phyloP scores from a whole-genome alignment of 2,888 invertebrate genomes.

The Apodemia hepburni region DNA sequence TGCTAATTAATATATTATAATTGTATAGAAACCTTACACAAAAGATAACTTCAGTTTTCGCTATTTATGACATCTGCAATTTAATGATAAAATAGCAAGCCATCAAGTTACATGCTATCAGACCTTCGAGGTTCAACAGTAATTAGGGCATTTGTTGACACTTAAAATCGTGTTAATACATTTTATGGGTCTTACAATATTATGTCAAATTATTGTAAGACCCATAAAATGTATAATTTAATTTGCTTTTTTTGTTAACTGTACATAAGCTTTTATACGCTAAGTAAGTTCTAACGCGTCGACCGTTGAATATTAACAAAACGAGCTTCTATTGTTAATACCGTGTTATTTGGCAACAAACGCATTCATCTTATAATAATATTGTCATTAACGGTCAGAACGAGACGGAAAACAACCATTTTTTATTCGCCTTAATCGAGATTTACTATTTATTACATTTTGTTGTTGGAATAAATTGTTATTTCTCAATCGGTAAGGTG shows the following conservation, averaged over 20 bases:
- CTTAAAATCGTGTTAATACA: too few relatives aligned
- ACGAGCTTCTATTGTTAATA: slow-evolving; percentile 46
- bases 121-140: too few relatives aligned
- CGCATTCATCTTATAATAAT: slow-evolving; percentile 53
- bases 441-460: slow-evolving; percentile 30
- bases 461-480: slow-evolving; percentile 29
- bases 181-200: too few relatives aligned
- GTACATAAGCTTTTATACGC: slow-evolving; percentile 39
- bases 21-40: too few relatives aligned
- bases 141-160: too few relatives aligned
- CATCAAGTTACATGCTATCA: too few relatives aligned
- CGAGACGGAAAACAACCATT: slow-evolving; percentile 35
- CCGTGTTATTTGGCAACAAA: slow-evolving; percentile 53
- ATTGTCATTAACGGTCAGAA: slow-evolving; percentile 54
- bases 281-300: slow-evolving; percentile 43
- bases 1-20: too few relatives aligned
- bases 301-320: slow-evolving; percentile 43
- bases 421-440: slow-evolving; percentile 34
- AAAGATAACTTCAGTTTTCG: too few relatives aligned
- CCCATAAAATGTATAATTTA: too few relatives aligned
- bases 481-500: slow-evolving; percentile 34
- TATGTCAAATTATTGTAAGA: too few relatives aligned
- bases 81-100: too few relatives aligned
- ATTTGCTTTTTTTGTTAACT: slow-evolving; percentile 35
- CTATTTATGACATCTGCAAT: too few relatives aligned